Base-by-base conservation (phyloP, 2,888 invertebrate genomes). In the Catocala fraxini region DNA sequence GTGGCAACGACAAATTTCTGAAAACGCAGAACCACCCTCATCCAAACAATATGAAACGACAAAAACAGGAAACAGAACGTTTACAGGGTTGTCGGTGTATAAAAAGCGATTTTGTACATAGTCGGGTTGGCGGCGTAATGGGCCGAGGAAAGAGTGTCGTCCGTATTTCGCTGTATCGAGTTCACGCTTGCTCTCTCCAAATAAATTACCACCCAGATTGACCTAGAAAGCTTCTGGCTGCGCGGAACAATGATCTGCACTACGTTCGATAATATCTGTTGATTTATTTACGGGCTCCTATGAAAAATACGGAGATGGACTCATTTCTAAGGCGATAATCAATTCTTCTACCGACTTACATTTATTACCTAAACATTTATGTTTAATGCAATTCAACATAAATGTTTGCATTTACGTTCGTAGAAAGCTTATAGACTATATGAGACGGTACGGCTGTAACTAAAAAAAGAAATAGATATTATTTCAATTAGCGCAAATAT, bases 191-290 rank as follows among this genome's bases (percentile, higher is more conserved):
- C 84, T 87, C 85, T 86, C 85, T 83, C 85, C 86, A 89, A 89
- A 90, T 88, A 89, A 90, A 91, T 89, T 88, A 88, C 88, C 74
- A 81, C 76, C 75, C 81, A 86, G 87, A 90, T 90, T 91, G 91
- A 90, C 90, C 91, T 79, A 89, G 86, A 90, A 90, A 89, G 82
- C 83, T 81, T 70, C 72, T 75, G 67, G 77, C 76, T 75, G 79
- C 70, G 71, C 78, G 80, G 77, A 82, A 86, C 86, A 86, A 86
- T 87, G 82, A 83, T 82, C 83, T 77, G 65, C 63, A 67, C 62
- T 64, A 60, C 59, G 64, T 69, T 65, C 56, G 71, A 73, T 70
- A 73, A 70, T 68, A 74, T 75, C 74, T 63, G 56, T 71, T 71
- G 66, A 73, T 77, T 68, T 72, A 68, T 71, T 71, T 68, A 66